Evolutionary conservation across 2,797 vertebrate species (phyloP), one percentile per base, ranked within the genome.

Genomic region (Onychomys arenicola): DNA sequence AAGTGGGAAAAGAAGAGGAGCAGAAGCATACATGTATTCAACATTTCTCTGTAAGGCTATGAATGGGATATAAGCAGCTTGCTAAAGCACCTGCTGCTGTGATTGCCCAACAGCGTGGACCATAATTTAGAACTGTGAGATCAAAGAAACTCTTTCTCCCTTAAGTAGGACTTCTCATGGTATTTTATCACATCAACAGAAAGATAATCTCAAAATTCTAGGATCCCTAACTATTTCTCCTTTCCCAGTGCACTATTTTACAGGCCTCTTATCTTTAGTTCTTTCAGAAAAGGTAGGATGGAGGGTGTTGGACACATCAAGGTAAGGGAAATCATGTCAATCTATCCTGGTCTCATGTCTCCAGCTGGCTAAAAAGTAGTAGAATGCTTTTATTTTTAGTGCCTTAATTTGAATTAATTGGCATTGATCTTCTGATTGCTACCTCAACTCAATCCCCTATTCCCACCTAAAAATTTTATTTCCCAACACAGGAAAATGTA

Each of bases 201-300:
- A 88, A 29, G 5, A 59, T 57, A 12, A 14, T 78, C 23, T 10
- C 6, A 1, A 40, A 29, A 6, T 46, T 84, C n/a, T 75, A 71
- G 2, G 1, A n/a, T 52, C 25, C 57, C 27, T 34, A 69, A 76
- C 19, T 4, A 2, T 67, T 23, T 1, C 0, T 3, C 29, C 2
- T 0, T 16, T 94, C 4, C 34, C 16, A 6, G 23, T 16, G 0
- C 0, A 17, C 16, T 13, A 37, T 12, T 85, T 8, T 2, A 4
- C 2, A 91, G 11, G 0, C 63, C 8, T 34, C 6, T 17, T 55
- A 5, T 10, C 55, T 9, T 23, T 0, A 11, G 0, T 1, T 52
- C 2, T 80, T 49, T 55, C 29, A 84, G 6, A 14, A 82, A 86
- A 27, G 8, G 23, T 17, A 11, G 13, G 10, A 73, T 17, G 2